Evolutionary conservation across 2,797 vertebrate genomes (phyloP), one percentile per base, ranked within the genome.

Genomic region (Leptatherina wallacei): DNA sequence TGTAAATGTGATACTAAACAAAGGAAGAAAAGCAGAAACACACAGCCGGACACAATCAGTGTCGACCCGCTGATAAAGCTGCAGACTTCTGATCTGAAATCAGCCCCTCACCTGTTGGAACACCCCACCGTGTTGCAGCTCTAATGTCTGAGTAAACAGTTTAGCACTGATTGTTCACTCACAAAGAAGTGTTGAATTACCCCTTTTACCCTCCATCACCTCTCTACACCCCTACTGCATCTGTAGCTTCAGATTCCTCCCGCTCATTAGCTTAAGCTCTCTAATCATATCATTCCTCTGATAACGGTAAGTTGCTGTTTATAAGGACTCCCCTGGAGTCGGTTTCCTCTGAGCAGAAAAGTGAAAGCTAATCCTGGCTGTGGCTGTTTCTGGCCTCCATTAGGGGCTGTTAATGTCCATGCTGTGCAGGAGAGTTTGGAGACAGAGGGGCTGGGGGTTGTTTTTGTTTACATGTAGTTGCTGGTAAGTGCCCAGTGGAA

Each of bases 131-230:
- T 24, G 54, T 71, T 76, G 82, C 3, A 57, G 59, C 69, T 69
- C 64, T 91, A 88, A 92, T 90, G 84, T 82, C 73, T 78, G 75
- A 82, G 79, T 92, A 92, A 93, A 85, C 84, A 76, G 63, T 90
- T 93, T 90, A 93, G 89, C 82, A 77, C 73, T 72, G 89, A 91
- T 93, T 85, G 85, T 81, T 90, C 86, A 80, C 84, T 85, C 84
- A 67, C 61, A 71, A 7, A 58, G 63, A 79, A 88, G 90, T 89
- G 84, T 91, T 49, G 81, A 85, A 86, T 92, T 90, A 90, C 91
- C 64, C 81, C 65, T 13, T 73, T 69, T 72, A 30, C 64, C 73
- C 72, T 80, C 65, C 69, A 69, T 74, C 82, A 73, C 74, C 78
- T 35, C 52, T 22, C 70, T n/a, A n/a, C 67, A 2, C 78, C 64